Percentiles rank a stretch among this genome's conserved stretches.
phyloP scores from a whole-genome alignment of 2,888 invertebrate species.

The Xestia rhomboidea region DNA sequence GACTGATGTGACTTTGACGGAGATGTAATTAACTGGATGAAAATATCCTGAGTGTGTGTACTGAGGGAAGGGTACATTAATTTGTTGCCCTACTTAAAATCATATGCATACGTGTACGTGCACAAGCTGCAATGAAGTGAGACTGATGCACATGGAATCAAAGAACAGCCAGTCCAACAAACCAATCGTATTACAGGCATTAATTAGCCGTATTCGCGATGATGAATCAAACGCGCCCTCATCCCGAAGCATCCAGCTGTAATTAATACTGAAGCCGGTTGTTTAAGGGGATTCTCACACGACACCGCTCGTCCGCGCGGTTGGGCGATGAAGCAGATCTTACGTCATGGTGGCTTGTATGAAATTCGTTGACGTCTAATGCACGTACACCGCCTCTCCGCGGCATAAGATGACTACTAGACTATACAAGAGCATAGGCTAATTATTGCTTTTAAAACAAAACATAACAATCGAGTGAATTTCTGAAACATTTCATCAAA shows the following conservation, averaged over 20 bases:
- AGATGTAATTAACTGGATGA: background rate
- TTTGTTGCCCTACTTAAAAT: background rate
- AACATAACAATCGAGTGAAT: background rate
- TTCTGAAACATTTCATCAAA: background rate
- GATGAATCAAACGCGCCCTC: constrained; percentile 48
- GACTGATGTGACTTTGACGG: background rate
- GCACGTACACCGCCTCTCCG: background rate
- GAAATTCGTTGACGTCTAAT: background rate
- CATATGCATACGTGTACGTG: background rate
- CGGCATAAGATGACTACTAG: background rate
- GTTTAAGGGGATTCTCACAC: background rate
- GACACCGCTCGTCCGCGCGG: background rate
- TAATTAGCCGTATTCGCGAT: constrained; percentile 39
- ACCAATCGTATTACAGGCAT: constrained; percentile 25
- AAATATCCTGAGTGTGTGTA: background rate
- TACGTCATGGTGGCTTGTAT: background rate
- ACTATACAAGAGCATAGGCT: background rate
- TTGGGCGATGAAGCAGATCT: background rate
- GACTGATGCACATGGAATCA: constrained; percentile 1
- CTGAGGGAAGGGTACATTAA: background rate
- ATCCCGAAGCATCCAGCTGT: constrained; percentile 19
- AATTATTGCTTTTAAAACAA: background rate
- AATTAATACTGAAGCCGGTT: constrained; percentile 38
- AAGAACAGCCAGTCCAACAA: constrained; percentile 15
- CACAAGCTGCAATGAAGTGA: background rate